These are phyloP conservation scores for Pheosia tremula DNA, from an alignment of 2,888 invertebrate genomes.

Conservation along the genomic window DNA sequence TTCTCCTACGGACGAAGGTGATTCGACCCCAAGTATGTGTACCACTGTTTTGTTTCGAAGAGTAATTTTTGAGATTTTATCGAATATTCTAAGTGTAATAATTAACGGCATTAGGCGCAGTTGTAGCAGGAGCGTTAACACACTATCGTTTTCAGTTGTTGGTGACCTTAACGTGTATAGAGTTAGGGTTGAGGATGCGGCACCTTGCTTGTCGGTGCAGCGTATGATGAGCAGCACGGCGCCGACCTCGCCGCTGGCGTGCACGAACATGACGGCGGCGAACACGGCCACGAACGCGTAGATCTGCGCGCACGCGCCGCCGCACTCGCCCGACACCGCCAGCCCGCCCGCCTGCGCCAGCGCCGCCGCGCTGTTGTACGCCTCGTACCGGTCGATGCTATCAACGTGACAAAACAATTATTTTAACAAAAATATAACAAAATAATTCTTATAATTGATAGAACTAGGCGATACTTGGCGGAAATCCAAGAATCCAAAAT, in stretches of 20 bases:
- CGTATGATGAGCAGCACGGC: slow-evolving; percentile 95
- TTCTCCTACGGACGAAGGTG: too few relatives aligned
- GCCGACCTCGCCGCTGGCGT: slow-evolving; percentile 96
- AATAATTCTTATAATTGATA: too few relatives aligned
- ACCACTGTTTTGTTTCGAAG: too few relatives aligned
- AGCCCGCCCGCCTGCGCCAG: not conserved
- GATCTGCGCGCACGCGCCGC: slow-evolving; percentile 91
- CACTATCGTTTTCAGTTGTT: too few relatives aligned
- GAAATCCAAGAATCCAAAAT: too few relatives aligned
- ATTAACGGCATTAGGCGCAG: too few relatives aligned
- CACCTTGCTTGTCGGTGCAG: slow-evolving; percentile 93
- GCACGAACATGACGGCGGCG: slow-evolving; percentile 95
- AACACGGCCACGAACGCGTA: slow-evolving; percentile 91
- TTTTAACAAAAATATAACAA: not conserved
- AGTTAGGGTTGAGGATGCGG: slow-evolving; percentile 13
- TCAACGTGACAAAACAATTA: not conserved
- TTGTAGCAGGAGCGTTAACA: too few relatives aligned
- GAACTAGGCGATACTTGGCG: too few relatives aligned
- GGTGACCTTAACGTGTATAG: not conserved
- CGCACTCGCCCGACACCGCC: slow-evolving; percentile 92
- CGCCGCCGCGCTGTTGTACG: slow-evolving; percentile 29
- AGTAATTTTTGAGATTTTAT: too few relatives aligned
- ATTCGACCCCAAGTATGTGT: too few relatives aligned
- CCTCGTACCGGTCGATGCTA: slow-evolving; percentile 56
- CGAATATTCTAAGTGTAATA: too few relatives aligned